phyloP scores from a whole-genome alignment of 1,140 invertebrate genomes.

The Matsumurasca onukii region DNA sequence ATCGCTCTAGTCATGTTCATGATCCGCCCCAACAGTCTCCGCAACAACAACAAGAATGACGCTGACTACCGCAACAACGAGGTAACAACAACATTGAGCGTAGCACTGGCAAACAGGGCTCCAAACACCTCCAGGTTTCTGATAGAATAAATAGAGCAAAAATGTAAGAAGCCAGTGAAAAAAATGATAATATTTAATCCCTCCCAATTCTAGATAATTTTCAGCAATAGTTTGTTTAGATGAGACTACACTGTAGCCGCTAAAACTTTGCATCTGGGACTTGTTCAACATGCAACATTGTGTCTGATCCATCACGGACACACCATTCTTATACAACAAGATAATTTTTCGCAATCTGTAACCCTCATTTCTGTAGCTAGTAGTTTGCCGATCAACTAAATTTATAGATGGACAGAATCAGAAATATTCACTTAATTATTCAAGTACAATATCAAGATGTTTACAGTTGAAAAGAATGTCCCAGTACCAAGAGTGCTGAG shows the following conservation, averaged over 20 bases:
- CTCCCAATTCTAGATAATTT: not conserved
- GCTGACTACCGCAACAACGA: constrained; percentile 1
- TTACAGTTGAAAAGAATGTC: too few relatives aligned
- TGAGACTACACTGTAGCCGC: not conserved
- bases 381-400: too few relatives aligned
- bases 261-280: too few relatives aligned
- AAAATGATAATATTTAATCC: not conserved
- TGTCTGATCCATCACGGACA: too few relatives aligned
- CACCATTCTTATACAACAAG: too few relatives aligned
- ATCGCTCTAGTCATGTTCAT: constrained; percentile 32
- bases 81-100: not conserved
- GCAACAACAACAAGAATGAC: constrained; percentile 14
- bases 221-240: not conserved
- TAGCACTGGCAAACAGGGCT: not conserved
- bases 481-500: too few relatives aligned
- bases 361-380: too few relatives aligned
- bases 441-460: too few relatives aligned
- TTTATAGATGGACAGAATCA: too few relatives aligned
- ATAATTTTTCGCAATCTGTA: too few relatives aligned
- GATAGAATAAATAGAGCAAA: not conserved
- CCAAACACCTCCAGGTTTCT: not conserved
- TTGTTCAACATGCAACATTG: too few relatives aligned
- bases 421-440: too few relatives aligned
- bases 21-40: constrained; percentile 24
- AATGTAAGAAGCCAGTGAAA: not conserved